phyloP scores from a whole-genome alignment of 2,888 invertebrate species.

The Odiellus spinosus region DNA sequence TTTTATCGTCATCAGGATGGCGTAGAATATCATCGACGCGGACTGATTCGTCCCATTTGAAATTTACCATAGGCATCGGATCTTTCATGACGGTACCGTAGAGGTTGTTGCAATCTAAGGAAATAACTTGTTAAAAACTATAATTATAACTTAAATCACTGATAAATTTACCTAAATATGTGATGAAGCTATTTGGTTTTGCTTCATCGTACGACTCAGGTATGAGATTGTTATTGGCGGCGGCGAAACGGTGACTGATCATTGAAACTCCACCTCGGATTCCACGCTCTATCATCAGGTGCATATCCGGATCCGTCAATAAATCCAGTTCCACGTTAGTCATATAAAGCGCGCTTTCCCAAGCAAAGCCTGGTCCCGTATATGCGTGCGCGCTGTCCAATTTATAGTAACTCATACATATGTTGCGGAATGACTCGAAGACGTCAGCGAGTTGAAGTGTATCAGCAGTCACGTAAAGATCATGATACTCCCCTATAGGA shows the following conservation, averaged over 20 bases:
- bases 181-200: too few relatives aligned
- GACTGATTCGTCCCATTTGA: too few relatives aligned
- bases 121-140: too few relatives aligned
- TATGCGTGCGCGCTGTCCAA: conserved; percentile 20
- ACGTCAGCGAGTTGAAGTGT: conserved; percentile 19
- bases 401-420: conserved; percentile 17
- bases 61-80: too few relatives aligned
- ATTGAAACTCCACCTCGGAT: conserved; percentile 9
- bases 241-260: conserved; percentile 7
- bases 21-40: too few relatives aligned
- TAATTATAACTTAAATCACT: too few relatives aligned
- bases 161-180: too few relatives aligned
- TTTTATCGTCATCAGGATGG: too few relatives aligned
- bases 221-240: conserved; percentile 9
- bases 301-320: conserved; percentile 18
- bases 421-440: conserved; percentile 22
- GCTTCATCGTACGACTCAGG: too few relatives aligned
- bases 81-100: too few relatives aligned
- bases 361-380: conserved; percentile 17
- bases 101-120: too few relatives aligned
- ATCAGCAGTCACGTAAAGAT: conserved; percentile 20
- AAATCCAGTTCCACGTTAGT: conserved; percentile 16
- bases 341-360: conserved; percentile 13
- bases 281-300: conserved; percentile 11
- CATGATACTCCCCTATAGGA: conserved; percentile 21